phyloP scores from a whole-genome alignment of 2,797 vertebrate species.

The Etheostoma nigrum region DNA sequence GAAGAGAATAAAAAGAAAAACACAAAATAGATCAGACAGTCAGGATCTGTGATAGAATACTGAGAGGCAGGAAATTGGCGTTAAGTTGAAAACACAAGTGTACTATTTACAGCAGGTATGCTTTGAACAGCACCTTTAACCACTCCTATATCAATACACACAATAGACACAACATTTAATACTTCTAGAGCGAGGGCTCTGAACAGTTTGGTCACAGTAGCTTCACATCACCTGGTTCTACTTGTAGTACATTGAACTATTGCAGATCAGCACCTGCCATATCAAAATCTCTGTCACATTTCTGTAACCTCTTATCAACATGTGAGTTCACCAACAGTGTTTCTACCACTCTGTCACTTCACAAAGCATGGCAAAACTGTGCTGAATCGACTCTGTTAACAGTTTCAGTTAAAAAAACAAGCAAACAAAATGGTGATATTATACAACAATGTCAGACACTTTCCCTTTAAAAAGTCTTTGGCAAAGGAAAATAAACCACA shows the following conservation, averaged over 20 bases:
- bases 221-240: constrained; percentile 70
- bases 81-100: constrained; percentile 78
- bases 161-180: constrained; percentile 80
- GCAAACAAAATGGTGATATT: constrained; percentile 34
- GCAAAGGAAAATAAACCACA: constrained; percentile 73
- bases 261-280: constrained; percentile 54
- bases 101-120: constrained; percentile 88
- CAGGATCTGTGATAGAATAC: constrained; percentile 74
- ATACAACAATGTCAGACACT: constrained; percentile 68
- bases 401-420: constrained; percentile 31
- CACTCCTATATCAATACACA: constrained; percentile 79
- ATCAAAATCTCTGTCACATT: constrained; percentile 55
- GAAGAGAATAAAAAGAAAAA: constrained; percentile 76
- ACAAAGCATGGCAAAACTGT: constrained; percentile 69
- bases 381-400: constrained; percentile 65
- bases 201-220: constrained; percentile 74
- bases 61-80: constrained; percentile 80
- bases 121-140: constrained; percentile 74
- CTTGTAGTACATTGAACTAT: constrained; percentile 68
- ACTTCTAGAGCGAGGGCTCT: constrained; percentile 53
- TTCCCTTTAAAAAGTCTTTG: constrained; percentile 82
- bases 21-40: constrained; percentile 70
- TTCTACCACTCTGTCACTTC: constrained; percentile 73
- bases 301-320: constrained; percentile 53
- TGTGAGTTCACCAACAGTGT: constrained; percentile 68